Conservation (phyloP, 1,140 invertebrate genomes). For the Coptotermes formosanus region DNA sequence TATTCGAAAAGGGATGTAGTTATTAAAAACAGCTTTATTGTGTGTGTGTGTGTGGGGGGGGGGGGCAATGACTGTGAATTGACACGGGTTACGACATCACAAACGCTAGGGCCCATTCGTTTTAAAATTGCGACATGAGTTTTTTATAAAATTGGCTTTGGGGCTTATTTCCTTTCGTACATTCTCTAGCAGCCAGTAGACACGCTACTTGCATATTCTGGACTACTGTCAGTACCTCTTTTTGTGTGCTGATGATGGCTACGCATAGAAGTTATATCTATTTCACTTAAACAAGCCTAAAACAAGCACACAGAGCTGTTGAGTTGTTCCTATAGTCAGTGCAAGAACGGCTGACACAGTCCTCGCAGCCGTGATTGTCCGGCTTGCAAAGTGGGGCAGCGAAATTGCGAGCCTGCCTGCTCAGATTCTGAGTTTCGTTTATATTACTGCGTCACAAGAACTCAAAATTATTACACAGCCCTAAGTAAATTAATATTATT, state of each 20-base stretch:
- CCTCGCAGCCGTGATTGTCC: neutral
- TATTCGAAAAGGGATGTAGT: constrained; percentile 1
- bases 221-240: neutral
- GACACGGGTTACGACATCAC: neutral
- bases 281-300: constrained; percentile 19
- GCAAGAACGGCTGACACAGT: neutral
- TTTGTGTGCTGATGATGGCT: neutral
- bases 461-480: too few relatives aligned
- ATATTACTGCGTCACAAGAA: too few relatives aligned
- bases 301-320: neutral
- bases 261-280: constrained; percentile 5
- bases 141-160: constrained; percentile 1
- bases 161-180: neutral
- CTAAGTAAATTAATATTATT: too few relatives aligned
- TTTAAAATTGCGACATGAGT: constrained; percentile 13
- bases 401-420: too few relatives aligned
- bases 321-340: neutral
- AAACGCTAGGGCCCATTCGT: neutral
- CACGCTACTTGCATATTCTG: neutral
- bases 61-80: neutral
- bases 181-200: neutral
- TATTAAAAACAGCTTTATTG: neutral
- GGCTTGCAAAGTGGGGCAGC: too few relatives aligned
- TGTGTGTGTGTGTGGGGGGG: too few relatives aligned
- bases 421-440: too few relatives aligned